A percentile compares a stretch with the other conserved stretches of the same genome.
Evolutionary conservation across 2,113 vertebrate genomes (phyloP).

Genomic region (Daphoenositta chrysoptera): DNA sequence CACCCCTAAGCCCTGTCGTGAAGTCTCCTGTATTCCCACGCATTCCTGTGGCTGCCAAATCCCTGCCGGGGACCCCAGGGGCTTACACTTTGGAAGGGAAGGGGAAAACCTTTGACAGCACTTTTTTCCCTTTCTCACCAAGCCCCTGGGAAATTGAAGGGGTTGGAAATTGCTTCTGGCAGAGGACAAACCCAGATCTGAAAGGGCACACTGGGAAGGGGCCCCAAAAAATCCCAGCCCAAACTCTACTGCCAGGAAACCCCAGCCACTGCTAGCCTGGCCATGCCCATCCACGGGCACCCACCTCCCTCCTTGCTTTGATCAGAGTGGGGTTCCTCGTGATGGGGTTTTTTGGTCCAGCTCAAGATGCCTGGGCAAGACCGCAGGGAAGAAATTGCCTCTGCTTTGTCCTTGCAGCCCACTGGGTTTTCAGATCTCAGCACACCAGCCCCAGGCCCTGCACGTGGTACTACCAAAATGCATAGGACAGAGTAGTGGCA

Average conservation of each 20-base stretch:
- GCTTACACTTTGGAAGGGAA: not conserved
- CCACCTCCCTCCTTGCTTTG: not conserved
- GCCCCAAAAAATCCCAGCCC: not conserved
- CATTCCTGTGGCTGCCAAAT: constrained; percentile 20
- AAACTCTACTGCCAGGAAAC: not conserved
- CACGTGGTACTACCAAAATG: not conserved
- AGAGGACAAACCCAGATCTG: not conserved
- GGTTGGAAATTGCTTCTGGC: not conserved
- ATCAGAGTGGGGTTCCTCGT: not conserved
- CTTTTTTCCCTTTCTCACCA: not conserved
- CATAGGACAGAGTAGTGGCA: not conserved
- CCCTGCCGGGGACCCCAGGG: not conserved
- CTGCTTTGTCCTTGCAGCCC: not conserved
- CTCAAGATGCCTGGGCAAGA: not conserved
- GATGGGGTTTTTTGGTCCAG: not conserved
- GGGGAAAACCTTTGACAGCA: not conserved
- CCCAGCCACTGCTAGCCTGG: not conserved
- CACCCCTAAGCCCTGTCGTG: not conserved
- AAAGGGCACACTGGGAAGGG: not conserved
- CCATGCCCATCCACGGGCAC: not conserved
- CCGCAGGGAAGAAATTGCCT: not conserved
- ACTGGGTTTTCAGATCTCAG: not conserved
- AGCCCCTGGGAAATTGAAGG: not conserved
- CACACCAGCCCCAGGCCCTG: not conserved
- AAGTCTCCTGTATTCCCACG: not conserved